phyloP scores from a whole-genome alignment of 2,888 invertebrate genomes.

The Bedellia somnulentella region DNA sequence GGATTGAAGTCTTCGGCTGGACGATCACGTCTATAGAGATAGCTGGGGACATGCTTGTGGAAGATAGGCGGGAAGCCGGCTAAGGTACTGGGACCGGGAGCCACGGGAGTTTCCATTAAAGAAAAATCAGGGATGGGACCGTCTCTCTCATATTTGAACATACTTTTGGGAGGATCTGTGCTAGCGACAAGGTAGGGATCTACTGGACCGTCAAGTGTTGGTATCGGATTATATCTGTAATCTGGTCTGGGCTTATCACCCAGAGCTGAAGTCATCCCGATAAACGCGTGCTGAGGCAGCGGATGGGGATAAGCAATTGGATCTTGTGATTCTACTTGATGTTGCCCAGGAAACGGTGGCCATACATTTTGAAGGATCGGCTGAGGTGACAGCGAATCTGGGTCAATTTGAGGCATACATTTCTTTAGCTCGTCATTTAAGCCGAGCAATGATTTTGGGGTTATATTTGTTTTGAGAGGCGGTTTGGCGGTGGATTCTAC shows the following conservation, averaged over 20 bases:
- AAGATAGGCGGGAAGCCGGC: slow-evolving; percentile 49
- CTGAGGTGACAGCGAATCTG: slow-evolving; percentile 40
- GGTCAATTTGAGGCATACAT: slow-evolving; percentile 9
- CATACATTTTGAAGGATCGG: slow-evolving; percentile 37
- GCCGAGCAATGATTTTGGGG: slow-evolving; percentile 43
- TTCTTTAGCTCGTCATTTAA: slow-evolving; percentile 30
- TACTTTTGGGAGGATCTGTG: slow-evolving; percentile 31
- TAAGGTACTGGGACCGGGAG: slow-evolving; percentile 41
- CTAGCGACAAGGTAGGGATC: slow-evolving; percentile 40
- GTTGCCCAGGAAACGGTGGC: slow-evolving; percentile 51
- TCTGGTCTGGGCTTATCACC: slow-evolving; percentile 39
- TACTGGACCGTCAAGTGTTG: slow-evolving; percentile 34
- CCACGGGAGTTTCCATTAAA: slow-evolving; percentile 26
- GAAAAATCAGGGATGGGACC: slow-evolving; percentile 43
- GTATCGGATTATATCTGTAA: slow-evolving; percentile 42
- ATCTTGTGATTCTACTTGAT: slow-evolving; percentile 37
- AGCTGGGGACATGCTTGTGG: slow-evolving; percentile 50
- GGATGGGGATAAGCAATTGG: slow-evolving; percentile 35
- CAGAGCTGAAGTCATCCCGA: slow-evolving; percentile 45
- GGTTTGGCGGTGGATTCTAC: slow-evolving; percentile 38
- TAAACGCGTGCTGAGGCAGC: slow-evolving; percentile 38
- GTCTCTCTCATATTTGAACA: slow-evolving; percentile 46
- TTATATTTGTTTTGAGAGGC: slow-evolving; percentile 20
- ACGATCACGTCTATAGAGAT: slow-evolving; percentile 44
- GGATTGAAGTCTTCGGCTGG: slow-evolving; percentile 47